These are phyloP conservation scores for Rutpela maculata DNA, from an alignment of 2,888 invertebrate genomes.

Conservation along the genomic window DNA sequence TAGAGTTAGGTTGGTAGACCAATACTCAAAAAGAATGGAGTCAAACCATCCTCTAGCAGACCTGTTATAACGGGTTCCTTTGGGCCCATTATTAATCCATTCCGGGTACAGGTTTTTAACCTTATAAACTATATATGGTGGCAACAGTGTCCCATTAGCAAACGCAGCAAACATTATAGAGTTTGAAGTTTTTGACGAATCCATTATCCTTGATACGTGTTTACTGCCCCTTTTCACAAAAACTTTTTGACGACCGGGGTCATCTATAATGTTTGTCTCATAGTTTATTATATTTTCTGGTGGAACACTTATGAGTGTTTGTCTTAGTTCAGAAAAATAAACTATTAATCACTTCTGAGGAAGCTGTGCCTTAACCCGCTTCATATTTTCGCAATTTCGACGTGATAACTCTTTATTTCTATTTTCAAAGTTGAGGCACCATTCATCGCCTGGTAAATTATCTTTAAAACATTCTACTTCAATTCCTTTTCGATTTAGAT, in stretches of 20 bases:
- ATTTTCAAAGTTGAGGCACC: slow-evolving; percentile 35
- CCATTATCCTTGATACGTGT: background rate
- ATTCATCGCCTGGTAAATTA: slow-evolving; percentile 30
- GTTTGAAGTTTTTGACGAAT: background rate
- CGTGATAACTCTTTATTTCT: slow-evolving; percentile 38
- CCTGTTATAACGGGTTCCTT: background rate
- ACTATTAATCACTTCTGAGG: background rate
- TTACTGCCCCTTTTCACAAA: background rate
- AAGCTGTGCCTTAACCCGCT: background rate
- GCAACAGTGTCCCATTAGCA: background rate
- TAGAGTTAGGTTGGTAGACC: background rate
- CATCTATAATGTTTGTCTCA: background rate
- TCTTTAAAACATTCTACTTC: slow-evolving; percentile 33
- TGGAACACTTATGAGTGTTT: background rate
- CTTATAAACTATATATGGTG: background rate
- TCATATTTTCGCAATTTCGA: slow-evolving; percentile 22
- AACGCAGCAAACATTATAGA: background rate
- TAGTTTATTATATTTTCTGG: background rate
- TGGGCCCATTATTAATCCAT: slow-evolving; percentile 13
- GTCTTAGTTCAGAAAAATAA: background rate
- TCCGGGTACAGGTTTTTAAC: slow-evolving; percentile 1
- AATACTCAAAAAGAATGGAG: background rate
- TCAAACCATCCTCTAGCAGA: slow-evolving; percentile 40
- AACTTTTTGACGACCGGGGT: background rate
- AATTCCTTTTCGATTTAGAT: slow-evolving; percentile 34